These are phyloP conservation scores for Cladopsammia gracilis DNA, from an alignment of 64 coral and sea anemone species.

Conservation along the genomic window DNA sequence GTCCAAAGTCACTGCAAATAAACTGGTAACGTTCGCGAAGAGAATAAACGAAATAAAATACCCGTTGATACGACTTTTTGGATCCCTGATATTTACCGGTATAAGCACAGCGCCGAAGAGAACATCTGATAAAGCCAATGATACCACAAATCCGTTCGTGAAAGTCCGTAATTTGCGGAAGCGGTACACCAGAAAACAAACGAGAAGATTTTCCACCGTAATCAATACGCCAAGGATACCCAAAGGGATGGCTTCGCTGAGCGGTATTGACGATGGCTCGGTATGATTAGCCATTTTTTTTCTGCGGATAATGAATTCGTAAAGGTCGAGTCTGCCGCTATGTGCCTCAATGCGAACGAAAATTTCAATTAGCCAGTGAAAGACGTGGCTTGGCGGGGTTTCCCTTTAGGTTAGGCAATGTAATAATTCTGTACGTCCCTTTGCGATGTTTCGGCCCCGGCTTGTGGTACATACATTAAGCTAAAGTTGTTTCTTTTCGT, in stretches of 20 bases:
- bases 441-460: background rate
- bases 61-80: background rate
- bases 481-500: background rate
- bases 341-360: background rate
- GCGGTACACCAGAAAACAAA: constrained; percentile 83
- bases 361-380: constrained; percentile 30
- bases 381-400: background rate
- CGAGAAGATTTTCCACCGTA: constrained; percentile 73
- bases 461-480: background rate
- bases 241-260: constrained; percentile 54
- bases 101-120: constrained; percentile 81
- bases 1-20: constrained; percentile 90
- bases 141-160: constrained; percentile 85
- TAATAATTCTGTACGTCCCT: background rate
- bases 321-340: background rate
- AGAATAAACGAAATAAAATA: constrained; percentile 78
- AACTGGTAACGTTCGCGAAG: constrained; percentile 83
- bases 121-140: constrained; percentile 77
- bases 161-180: constrained; percentile 72
- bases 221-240: constrained; percentile 76
- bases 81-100: constrained; percentile 68
- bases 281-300: constrained; percentile 39
- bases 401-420: background rate
- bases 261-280: background rate
- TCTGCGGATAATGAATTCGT: constrained; percentile 8